Conservation (phyloP, 1,140 invertebrate species). For the Solenopsis fugax region DNA sequence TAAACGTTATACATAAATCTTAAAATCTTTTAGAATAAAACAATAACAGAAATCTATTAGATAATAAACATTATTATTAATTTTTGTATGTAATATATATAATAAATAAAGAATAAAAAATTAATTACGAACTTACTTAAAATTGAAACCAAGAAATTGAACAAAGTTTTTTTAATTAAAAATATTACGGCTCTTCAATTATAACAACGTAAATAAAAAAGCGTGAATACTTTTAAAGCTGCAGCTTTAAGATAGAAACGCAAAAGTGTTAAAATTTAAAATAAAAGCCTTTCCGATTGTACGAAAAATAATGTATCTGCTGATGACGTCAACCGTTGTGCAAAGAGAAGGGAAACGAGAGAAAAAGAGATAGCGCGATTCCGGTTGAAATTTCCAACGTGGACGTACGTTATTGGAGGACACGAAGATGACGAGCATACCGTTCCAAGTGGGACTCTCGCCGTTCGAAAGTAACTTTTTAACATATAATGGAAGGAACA, state of each 20-base stretch:
- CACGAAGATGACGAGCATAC: conserved; percentile 34
- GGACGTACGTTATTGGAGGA: conserved; percentile 47
- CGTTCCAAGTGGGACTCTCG: conserved; percentile 30
- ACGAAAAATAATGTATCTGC: neutral
- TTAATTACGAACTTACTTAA: neutral
- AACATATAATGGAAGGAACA: conserved; percentile 44
- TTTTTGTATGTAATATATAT: neutral
- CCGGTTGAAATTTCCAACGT: conserved; percentile 37
- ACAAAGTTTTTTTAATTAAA: too few species aligned
- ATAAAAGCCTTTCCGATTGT: neutral
- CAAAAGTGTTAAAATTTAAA: neutral
- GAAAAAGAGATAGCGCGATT: conserved; percentile 1
- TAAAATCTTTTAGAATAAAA: neutral
- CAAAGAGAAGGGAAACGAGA: conserved; percentile 7
- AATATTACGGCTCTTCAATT: neutral
- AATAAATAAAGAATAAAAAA: neutral
- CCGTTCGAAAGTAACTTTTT: conserved; percentile 46
- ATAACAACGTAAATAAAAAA: neutral
- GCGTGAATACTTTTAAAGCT: too few species aligned
- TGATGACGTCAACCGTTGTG: conserved; percentile 24
- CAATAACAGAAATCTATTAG: neutral
- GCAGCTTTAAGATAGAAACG: neutral
- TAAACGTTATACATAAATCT: neutral
- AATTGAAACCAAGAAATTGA: too few species aligned
- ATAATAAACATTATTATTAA: neutral